A percentile compares a stretch with the other conserved stretches of the same genome.
Evolutionary conservation across 2,888 invertebrate species (phyloP).

Genomic region (Epinotia nisella): DNA sequence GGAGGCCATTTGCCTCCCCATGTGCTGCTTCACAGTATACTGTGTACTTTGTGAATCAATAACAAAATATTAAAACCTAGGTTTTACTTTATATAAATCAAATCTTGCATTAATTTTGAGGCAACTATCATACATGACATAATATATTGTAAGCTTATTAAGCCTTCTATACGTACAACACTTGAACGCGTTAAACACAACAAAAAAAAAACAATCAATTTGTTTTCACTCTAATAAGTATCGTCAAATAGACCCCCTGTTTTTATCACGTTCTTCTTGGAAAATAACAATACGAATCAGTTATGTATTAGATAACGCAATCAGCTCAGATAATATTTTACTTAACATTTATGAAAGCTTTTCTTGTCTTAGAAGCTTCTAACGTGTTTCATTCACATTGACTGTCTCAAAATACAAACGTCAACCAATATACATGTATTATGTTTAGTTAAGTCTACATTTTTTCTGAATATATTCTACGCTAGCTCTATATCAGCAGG

Average conservation of each 20-base stretch:
- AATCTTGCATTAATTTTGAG: too few species aligned
- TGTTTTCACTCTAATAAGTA: not conserved
- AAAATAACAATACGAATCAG: slow-evolving; percentile 3
- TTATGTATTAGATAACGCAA: slow-evolving; percentile 4
- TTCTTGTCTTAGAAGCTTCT: not conserved
- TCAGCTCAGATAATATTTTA: slow-evolving; percentile 1
- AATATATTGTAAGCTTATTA: too few species aligned
- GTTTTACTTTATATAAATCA: too few species aligned
- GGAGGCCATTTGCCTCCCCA: too few species aligned
- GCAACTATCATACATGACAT: too few species aligned
- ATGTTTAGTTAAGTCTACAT: not conserved
- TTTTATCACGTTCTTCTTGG: too few species aligned
- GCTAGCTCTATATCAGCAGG: not conserved
- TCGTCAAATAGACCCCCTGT: not conserved
- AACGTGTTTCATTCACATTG: not conserved
- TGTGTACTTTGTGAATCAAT: too few species aligned
- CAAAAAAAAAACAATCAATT: too few species aligned
- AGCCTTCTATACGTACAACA: too few species aligned
- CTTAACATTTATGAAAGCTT: not conserved
- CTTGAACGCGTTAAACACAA: too few species aligned
- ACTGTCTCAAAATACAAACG: not conserved
- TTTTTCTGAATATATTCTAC: not conserved
- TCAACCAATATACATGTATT: not conserved
- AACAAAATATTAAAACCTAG: too few species aligned
- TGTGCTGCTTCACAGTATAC: too few species aligned